These are phyloP conservation scores for Panopea generosa DNA, from an alignment of 2,888 invertebrate species.

Conservation along the genomic window DNA sequence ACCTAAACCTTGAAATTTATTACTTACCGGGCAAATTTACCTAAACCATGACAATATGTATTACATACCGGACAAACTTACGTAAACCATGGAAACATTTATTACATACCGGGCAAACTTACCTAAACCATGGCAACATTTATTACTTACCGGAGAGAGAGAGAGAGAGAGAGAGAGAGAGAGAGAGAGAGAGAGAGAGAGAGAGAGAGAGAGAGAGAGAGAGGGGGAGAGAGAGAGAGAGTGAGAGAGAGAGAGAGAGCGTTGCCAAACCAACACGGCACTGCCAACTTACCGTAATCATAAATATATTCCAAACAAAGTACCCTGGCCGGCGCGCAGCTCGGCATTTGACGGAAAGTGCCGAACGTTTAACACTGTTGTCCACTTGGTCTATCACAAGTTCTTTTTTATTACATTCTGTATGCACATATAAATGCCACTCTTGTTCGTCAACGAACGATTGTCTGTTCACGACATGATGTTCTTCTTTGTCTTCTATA, in stretches of 20 bases:
- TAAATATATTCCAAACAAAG: slow-evolving; percentile 85
- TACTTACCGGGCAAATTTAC: no score
- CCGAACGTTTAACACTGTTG: slow-evolving; percentile 81
- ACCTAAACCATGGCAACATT: no score
- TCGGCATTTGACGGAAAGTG: slow-evolving; percentile 82
- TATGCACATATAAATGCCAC: slow-evolving; percentile 83
- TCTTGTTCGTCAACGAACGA: slow-evolving; percentile 84
- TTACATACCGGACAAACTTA: no score
- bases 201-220: slow-evolving; percentile 2
- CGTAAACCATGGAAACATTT: no score
- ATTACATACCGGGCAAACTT: no score
- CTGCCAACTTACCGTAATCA: slow-evolving; percentile 83
- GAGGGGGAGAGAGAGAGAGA: background rate
- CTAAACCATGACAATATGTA: no score
- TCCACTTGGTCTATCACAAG: slow-evolving; percentile 83
- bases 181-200: slow-evolving; percentile 1
- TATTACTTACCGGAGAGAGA: background rate
- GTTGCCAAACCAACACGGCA: no score
- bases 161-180: background rate
- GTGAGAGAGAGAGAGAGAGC: slow-evolving; percentile 1
- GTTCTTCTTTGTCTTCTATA: slow-evolving; percentile 78
- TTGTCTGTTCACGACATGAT: slow-evolving; percentile 81
- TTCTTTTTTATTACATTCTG: slow-evolving; percentile 80
- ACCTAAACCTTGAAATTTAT: no score
- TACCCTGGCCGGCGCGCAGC: slow-evolving; percentile 83